Percentiles rank a stretch among this genome's conserved stretches.
These are phyloP conservation scores for Spodoptera exigua DNA, from an alignment of 2,888 invertebrate genomes.

Conservation along the genomic window DNA sequence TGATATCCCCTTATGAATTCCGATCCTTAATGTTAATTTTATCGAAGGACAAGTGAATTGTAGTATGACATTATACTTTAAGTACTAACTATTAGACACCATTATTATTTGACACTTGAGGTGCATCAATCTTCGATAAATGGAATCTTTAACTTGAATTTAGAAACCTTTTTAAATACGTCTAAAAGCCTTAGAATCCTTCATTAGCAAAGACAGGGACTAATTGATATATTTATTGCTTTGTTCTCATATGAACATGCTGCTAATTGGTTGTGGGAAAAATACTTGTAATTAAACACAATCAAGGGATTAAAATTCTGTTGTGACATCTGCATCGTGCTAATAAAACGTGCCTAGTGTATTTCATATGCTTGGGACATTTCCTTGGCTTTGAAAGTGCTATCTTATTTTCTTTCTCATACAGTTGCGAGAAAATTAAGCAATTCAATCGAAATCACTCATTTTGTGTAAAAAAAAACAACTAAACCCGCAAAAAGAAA, in stretches of 20 bases:
- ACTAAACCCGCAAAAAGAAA: no score
- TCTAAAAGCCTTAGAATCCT: constrained; percentile 21
- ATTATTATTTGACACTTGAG: background rate
- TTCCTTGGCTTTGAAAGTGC: background rate
- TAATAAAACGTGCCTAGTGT: constrained; percentile 1
- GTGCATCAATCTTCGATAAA: constrained; percentile 15
- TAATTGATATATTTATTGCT: constrained; percentile 60
- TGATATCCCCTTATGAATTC: constrained; percentile 4
- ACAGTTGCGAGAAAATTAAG: no score
- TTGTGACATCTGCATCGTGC: constrained; percentile 46
- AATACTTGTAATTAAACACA: constrained; percentile 66
- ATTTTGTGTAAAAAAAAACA: no score
- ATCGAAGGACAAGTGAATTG: constrained; percentile 5
- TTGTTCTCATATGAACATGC: constrained; percentile 53
- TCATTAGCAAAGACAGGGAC: constrained; percentile 42
- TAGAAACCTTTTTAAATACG: constrained; percentile 10
- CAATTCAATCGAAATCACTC: no score
- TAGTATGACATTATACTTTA: constrained; percentile 6
- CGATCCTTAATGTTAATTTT: constrained; percentile 2
- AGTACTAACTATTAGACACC: background rate
- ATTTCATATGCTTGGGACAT: background rate
- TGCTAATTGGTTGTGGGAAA: constrained; percentile 70
- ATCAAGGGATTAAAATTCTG: constrained; percentile 62
- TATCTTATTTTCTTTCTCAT: background rate
- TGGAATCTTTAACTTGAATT: constrained; percentile 2